Conservation (phyloP, 2,113 vertebrate genomes). For the Prionailurus bengalensis region DNA sequence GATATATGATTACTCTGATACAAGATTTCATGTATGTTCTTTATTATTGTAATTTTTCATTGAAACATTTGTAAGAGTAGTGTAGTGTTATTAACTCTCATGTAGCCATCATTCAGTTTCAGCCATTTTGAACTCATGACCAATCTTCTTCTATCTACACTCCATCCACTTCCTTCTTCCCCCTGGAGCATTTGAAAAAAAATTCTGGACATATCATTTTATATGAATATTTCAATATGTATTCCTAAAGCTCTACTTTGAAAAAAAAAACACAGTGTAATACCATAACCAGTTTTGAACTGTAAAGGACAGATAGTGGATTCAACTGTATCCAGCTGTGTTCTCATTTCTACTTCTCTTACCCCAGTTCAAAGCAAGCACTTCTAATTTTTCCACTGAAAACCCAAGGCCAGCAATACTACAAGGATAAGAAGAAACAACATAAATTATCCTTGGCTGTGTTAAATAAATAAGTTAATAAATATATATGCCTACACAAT, state of each 20-base stretch:
- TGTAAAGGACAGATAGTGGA: neutral
- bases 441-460: neutral
- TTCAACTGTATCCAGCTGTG: neutral
- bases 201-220: neutral
- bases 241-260: neutral
- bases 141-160: neutral
- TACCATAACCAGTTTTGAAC: neutral
- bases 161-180: neutral
- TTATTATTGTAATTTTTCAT: constrained; percentile 20
- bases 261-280: neutral
- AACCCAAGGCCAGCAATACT: neutral
- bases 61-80: neutral
- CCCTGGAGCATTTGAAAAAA: neutral
- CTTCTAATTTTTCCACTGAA: neutral
- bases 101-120: neutral
- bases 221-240: neutral
- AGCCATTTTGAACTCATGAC: neutral
- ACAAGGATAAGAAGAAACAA: neutral
- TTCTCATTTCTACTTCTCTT: neutral
- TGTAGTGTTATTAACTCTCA: neutral
- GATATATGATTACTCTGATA: neutral
- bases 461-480: neutral
- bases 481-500: neutral
- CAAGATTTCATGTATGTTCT: neutral
- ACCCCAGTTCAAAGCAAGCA: neutral